Base-by-base conservation (phyloP, 2,113 vertebrate species). In the Phaetusa simplex region DNA sequence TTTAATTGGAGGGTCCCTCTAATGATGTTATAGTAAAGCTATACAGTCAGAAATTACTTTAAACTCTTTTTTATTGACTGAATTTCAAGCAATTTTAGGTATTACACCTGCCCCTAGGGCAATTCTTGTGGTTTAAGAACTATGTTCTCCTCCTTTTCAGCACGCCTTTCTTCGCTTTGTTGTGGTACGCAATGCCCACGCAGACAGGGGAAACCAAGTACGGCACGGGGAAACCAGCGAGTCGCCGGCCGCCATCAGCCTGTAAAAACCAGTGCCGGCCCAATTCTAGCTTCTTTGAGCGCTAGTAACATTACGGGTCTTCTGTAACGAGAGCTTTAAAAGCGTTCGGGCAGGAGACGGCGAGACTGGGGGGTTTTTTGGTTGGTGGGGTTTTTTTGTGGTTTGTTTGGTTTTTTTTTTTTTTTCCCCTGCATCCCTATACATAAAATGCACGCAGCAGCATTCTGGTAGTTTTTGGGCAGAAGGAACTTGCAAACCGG, bases 11-110 rank as follows among this genome's bases (percentile, higher is more conserved):
- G 65, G 45, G 59, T 66, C 55, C 29, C 42, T 67, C 27, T 66
- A 86, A 88, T 88, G 55, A 55, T 91, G 40, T 66, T 93, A 49
- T 29, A 92, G 90, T 83, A 70, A 76, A 93, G 86, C 59, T 84
- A 17, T 70, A 81, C 77, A 91, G 59, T 27, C 71, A 94, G 64
- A 95, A 95, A 95, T 95, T 83, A 66, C 76, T 94, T 92, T 94
- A 95, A 95, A 92, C 88, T 86, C 86, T 94, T 88, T 97, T 96
- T 94, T 83, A 96, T 92, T 89, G 90, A 90, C 72, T 90, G 47
- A 81, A 88, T 86, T 85, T 96, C 64, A 90, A 82, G 86, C 86
- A 52, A 96, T 90, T 93, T 95, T 47, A 72, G 84, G 43, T 86
- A 93, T 94, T 95, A 59, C n/a, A 76, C 61, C 59, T 95, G 65